These are phyloP conservation scores for Physocephala rufipes DNA, from an alignment of 2,888 invertebrate species.

Conservation along the genomic window DNA sequence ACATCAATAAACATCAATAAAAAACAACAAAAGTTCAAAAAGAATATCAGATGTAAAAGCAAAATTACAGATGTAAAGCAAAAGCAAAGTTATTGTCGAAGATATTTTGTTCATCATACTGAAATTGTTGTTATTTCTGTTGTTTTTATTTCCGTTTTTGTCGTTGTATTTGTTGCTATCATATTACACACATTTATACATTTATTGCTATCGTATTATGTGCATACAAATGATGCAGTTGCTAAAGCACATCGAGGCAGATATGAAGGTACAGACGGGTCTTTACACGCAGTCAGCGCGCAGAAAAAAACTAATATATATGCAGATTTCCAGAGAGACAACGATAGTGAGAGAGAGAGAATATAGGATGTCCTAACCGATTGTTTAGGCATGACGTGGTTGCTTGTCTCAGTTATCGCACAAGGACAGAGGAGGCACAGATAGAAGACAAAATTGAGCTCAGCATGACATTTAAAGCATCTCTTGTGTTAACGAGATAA, in stretches of 20 bases:
- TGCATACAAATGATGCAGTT: slow-evolving; percentile 37
- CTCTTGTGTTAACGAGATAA: slow-evolving; percentile 38
- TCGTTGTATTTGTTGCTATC: slow-evolving; percentile 30
- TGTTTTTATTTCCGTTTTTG: slow-evolving; percentile 1
- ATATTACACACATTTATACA: slow-evolving; percentile 36
- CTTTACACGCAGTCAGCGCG: not conserved
- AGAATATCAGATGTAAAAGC: slow-evolving; percentile 19
- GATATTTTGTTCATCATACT: not conserved
- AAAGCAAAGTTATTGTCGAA: not conserved
- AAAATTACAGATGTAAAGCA: not conserved
- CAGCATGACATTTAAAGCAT: slow-evolving; percentile 28
- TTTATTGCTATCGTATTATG: slow-evolving; percentile 25
- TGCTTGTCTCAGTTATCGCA: no score
- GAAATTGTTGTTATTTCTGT: not conserved
- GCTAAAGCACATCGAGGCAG: slow-evolving; percentile 11
- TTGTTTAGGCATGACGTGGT: not conserved
- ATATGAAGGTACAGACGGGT: no score
- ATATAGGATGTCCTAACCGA: no score
- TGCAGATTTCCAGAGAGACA: no score
- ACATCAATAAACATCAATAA: no score
- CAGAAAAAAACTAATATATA: no score
- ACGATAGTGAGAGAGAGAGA: no score
- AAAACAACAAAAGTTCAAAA: no score
- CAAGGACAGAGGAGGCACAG: not conserved
- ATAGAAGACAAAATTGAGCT: not conserved